Evolutionary conservation across 2,888 invertebrate species (phyloP), one percentile per base, ranked within the genome.

Genomic region (Xiphydria camelus): DNA sequence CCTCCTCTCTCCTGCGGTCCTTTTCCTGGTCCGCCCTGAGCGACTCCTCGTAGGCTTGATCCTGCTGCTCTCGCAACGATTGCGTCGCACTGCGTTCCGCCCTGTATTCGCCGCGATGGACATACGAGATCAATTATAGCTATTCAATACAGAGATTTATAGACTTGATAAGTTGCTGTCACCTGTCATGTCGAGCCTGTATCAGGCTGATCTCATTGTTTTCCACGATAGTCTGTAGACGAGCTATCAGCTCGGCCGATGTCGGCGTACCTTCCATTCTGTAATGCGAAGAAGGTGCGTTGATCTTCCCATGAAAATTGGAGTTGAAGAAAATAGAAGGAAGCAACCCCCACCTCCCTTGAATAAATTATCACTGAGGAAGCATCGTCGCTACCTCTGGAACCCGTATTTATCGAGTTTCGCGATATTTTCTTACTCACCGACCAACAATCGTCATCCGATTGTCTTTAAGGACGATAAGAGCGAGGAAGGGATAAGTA

Each of bases 21-120:
- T 97, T 97, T 75, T 95, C 94, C 75, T 95, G 94, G 76, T 98
- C 97, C 0, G 93, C 94, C 26, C 86, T 82, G 26, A 97, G 78
- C 3, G 95, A 95, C 74, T 91, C 91, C 70, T 89, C 83, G 71
- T 95, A 98, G 1, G 96, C 97, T 71, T 89, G 89, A 76, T 98
- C 97, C 72, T 98, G 97, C 55, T 95, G 87, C 39, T 88, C 87
- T 21, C 97, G 83, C 37, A 97, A 78, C 0, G 90, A 88, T 59
- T 93, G 91, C 47, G 90, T 94, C 55, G 93, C 82, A 65, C 86
- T 91, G 14, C 91, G 83, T 68, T 92, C 91, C 61, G 91, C 83
- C 51, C 91, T 80, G 48, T 29, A 44, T 22, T 15, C 26, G 36
- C 31, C 10, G 21, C n/a, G 2, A 9, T 12, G 4, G 3, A 5